Base-by-base conservation (phyloP, 2,113 vertebrate genomes). In the Platichthys flesus region DNA sequence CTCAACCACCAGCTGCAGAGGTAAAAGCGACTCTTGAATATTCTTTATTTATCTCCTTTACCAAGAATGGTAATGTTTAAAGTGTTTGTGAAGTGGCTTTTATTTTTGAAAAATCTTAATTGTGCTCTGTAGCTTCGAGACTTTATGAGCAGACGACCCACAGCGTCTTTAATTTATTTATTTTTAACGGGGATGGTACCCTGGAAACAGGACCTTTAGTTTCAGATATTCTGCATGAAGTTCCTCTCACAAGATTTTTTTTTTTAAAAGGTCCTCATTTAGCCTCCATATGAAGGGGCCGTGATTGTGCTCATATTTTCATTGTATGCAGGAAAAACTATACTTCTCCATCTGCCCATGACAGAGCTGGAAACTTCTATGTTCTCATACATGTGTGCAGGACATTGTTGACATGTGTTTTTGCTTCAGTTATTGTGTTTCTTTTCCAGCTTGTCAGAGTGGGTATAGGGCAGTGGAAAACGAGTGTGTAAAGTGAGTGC, bases 401-500 rank as follows among this genome's bases (percentile, higher is more conserved):
- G 16, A 5, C 6, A 37, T 9, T 37, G 9, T 61, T 16, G n/a
- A n/a, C 20, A 9, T 54, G n/a, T 54, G n/a, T 24, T n/a, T 56
- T 8, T 21, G 3, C 9, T 21, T 62, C 18, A 57, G 15, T 18
- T 20, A 52, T 42, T 75, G 23, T 51, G 26, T 67, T 74, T 88
- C 10, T 74, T 54, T 71, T 68, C 49, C 45, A 95, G 94, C 88
- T 0, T 95, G 94, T 88, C 90, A 84, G 28, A 93, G 91, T 24
- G 93, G 94, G 0, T 40, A 86, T 60, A 74, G 4, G 65, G 86
- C 83, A 47, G 84, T 81, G 9, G 54, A 2, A 10, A 0, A 84
- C 12, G 13, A 0, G 0, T 95, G 94, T 60, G 8, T 69, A 20
- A 42, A 1, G 94, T 95, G 68, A 94, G 94, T 93, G 79, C 20